These are phyloP conservation scores for Lampris megalopsis DNA, from an alignment of 2,113 vertebrate species.

Conservation along the genomic window DNA sequence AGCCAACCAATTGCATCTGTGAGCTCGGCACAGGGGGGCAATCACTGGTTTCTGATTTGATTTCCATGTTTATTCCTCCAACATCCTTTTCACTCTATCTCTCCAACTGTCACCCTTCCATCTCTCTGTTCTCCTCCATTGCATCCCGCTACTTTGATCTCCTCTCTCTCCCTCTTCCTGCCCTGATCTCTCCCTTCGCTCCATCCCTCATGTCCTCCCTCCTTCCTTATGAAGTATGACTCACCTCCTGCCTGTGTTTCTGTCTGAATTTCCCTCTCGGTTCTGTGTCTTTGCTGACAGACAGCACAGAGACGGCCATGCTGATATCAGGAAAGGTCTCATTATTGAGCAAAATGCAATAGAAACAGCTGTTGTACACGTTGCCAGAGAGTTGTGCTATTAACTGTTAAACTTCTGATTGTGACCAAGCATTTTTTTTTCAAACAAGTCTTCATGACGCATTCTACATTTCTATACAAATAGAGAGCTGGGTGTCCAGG, in stretches of 20 bases:
- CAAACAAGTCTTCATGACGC: no score
- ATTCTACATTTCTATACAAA: no score
- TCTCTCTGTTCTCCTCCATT: constrained; percentile 33
- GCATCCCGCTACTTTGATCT: constrained; percentile 26
- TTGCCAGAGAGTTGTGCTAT: no score
- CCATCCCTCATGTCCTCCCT: background rate
- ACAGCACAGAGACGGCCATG: no score
- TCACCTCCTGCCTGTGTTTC: no score
- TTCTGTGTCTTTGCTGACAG: constrained; percentile 32
- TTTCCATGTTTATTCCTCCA: constrained; percentile 28
- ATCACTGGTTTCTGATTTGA: constrained; percentile 56
- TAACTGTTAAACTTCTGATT: no score
- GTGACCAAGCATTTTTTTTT: no score
- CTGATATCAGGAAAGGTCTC: no score
- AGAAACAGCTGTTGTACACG: no score
- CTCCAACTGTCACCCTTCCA: constrained; percentile 24
- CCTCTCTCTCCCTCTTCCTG: constrained; percentile 19
- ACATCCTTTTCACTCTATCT: constrained; percentile 35
- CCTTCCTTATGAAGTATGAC: background rate
- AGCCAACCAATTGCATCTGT: constrained; percentile 63
- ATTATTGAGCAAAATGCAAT: no score
- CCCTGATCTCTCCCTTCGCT: constrained; percentile 23
- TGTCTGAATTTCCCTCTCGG: constrained; percentile 22
- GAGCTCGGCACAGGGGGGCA: constrained; percentile 54
- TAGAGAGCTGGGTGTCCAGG: no score